Evolutionary conservation across 2,113 vertebrate genomes (phyloP), one percentile per base, ranked within the genome.

Genomic region (Cichladusa arquata): DNA sequence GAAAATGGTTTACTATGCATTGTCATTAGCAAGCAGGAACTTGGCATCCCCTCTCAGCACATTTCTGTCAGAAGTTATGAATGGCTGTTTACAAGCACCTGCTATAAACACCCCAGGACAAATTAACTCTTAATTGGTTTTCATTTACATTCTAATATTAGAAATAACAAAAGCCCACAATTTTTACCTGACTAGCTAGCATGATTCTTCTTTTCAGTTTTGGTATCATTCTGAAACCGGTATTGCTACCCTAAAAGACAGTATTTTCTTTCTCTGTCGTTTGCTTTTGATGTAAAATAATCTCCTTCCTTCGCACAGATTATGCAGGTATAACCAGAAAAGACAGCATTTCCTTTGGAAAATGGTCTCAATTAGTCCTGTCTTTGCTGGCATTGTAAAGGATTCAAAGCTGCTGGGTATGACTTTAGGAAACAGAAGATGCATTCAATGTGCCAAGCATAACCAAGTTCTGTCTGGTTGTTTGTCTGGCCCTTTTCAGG

Each of bases 161-260:
- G 23, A n/a, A 82, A 84, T 17, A 77, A 69, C n/a, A 65, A 8
- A 70, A 38, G 45, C 16, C 47, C 54, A 53, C 9, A 58, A 5
- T 9, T 88, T 92, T 97, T 94, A 97, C 92, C 88, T 94, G 70
- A 88, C 95, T 90, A 93, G 14, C 85, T 95, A 95, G 14, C 14
- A 50, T 34, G 34, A 20, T 65, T 66, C 76, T 66, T 81, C 88
- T 86, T 90, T 81, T 72, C 34, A 64, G 22, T 47, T 72, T 54
- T 80, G 31, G 29, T 78, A 29, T 56, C 12, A 65, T 44, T 48
- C 38, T 70, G 19, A 87, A 96, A 81, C 9, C 72, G 86, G 44
- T n/a, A 65, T 18, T 67, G 6, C 53, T 81, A 79, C 15, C 33
- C 86, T 94, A 90, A 74, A 93, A 62, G 44, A n/a, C 62, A 13